Percentiles rank a stretch among this genome's conserved stretches.
Evolutionary conservation across 2,888 invertebrate species (phyloP).

Genomic region (Amaurobius ferox): DNA sequence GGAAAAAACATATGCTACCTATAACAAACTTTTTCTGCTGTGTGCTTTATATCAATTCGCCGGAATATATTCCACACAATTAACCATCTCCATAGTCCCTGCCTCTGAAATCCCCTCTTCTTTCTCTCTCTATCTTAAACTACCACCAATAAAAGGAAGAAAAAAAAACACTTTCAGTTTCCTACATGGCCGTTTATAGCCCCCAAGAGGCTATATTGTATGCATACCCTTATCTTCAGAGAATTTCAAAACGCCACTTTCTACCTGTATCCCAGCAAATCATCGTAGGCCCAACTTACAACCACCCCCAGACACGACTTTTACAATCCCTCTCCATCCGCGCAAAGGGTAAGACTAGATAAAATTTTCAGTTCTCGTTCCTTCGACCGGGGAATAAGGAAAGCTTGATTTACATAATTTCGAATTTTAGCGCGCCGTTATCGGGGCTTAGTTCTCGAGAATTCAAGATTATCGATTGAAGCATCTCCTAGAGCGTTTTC

Average conservation of each 20-base stretch:
- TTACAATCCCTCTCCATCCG: background rate
- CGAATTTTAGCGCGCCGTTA: slow-evolving; percentile 11
- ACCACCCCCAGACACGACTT: background rate
- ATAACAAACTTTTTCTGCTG: no score
- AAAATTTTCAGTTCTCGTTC: slow-evolving; percentile 1
- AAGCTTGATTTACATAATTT: slow-evolving; percentile 15
- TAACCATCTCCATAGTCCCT: no score
- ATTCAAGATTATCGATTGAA: slow-evolving; percentile 3
- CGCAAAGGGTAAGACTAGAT: background rate
- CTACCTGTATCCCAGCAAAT: slow-evolving; percentile 2
- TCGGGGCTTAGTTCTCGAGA: background rate
- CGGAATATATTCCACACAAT: no score
- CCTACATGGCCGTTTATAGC: background rate
- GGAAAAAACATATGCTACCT: no score
- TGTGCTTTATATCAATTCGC: no score
- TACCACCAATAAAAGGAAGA: background rate
- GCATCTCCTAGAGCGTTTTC: slow-evolving; percentile 12
- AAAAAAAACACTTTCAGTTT: background rate
- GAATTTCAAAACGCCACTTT: slow-evolving; percentile 10
- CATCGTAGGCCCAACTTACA: background rate
- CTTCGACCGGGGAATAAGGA: background rate
- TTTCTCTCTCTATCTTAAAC: no score
- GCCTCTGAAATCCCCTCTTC: no score
- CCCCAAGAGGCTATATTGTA: background rate
- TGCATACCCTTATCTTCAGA: background rate